These are phyloP conservation scores for Cossypha polioptera DNA, from an alignment of 2,797 vertebrate genomes.

Conservation along the genomic window DNA sequence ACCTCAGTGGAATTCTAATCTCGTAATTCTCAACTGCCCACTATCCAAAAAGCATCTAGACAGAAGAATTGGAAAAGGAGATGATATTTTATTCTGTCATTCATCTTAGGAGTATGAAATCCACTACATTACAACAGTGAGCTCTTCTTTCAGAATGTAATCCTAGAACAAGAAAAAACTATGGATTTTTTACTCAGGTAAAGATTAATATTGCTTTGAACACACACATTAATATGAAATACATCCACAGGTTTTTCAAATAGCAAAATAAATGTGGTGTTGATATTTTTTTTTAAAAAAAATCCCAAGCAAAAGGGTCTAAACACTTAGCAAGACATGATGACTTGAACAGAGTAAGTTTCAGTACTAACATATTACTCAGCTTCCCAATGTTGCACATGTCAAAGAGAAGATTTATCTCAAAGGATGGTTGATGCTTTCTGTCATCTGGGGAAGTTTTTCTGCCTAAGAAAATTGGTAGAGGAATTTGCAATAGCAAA, in stretches of 20 bases:
- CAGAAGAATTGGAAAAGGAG: not conserved
- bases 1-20: not conserved
- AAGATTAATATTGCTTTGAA: not conserved
- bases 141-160: not conserved
- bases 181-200: not conserved
- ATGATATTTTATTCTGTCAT: not conserved
- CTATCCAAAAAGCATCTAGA: not conserved
- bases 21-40: not conserved
- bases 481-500: not conserved
- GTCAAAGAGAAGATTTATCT: not conserved
- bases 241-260: not conserved
- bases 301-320: not conserved
- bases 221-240: not conserved
- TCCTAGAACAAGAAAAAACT: not conserved
- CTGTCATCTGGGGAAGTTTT: not conserved
- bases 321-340: not conserved
- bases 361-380: not conserved
- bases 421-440: not conserved
- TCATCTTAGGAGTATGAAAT: not conserved
- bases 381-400: not conserved
- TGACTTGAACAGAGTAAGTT: not conserved
- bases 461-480: not conserved
- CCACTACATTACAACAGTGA: not conserved
- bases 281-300: not conserved
- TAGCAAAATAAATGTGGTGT: not conserved